Conservation (phyloP, 2,113 vertebrate species). For the Grus americana region DNA sequence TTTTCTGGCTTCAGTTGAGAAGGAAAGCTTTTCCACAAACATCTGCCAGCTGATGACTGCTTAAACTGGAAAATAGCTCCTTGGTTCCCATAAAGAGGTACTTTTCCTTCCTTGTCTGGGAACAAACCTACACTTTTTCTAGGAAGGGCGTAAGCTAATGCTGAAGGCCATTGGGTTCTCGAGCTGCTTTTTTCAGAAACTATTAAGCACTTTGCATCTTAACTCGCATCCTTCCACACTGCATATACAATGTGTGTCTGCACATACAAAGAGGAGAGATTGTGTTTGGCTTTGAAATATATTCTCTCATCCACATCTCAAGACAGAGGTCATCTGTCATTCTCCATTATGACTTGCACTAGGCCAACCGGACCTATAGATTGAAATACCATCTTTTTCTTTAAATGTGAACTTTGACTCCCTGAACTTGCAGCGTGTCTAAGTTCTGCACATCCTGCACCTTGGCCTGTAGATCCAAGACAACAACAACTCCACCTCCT, state of each 20-base stretch:
- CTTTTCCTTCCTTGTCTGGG: background rate
- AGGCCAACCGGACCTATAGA: background rate
- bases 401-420: background rate
- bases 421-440: background rate
- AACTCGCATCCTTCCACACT: background rate
- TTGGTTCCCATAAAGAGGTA: background rate
- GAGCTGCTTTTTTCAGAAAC: background rate
- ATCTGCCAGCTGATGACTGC: slow-evolving; percentile 17
- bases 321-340: background rate
- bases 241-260: background rate
- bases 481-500: background rate
- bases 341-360: background rate
- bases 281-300: background rate
- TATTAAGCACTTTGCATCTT: background rate
- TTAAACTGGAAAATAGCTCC: background rate
- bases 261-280: background rate
- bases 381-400: background rate
- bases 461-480: background rate
- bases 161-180: background rate
- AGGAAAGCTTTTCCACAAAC: slow-evolving; percentile 33
- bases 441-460: background rate
- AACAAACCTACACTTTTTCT: background rate
- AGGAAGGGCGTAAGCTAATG: background rate
- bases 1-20: background rate
- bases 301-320: background rate